Conservation (phyloP, 2,888 invertebrate species). For the Cylindroiulus punctatus region DNA sequence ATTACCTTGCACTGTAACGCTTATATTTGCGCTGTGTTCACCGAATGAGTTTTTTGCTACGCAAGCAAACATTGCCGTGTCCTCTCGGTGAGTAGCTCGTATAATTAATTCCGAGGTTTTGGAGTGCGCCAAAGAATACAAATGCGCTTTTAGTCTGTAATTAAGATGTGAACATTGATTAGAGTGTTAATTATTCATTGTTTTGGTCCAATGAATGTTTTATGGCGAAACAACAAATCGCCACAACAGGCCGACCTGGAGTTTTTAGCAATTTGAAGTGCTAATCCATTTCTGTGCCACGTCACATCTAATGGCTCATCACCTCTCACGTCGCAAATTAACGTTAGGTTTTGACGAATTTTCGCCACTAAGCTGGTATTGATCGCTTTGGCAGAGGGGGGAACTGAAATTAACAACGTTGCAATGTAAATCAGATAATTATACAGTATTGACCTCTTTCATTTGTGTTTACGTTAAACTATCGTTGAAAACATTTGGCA, state of each 20-base stretch:
- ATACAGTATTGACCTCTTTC: not conserved
- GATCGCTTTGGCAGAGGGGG: constrained; percentile 52
- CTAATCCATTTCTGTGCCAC: constrained; percentile 52
- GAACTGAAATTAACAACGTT: constrained; percentile 48
- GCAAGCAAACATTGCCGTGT: constrained; percentile 56
- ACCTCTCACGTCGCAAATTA: constrained; percentile 55
- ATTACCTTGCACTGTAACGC: constrained; percentile 56
- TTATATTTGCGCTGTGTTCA: constrained; percentile 52
- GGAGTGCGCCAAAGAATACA: constrained; percentile 30
- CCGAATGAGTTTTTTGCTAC: constrained; percentile 56
- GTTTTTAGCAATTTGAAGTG: constrained; percentile 50
- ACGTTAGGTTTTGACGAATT: constrained; percentile 55
- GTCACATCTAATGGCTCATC: constrained; percentile 56
- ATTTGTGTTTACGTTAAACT: not conserved
- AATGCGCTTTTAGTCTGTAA: constrained; percentile 45
- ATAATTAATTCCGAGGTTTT: constrained; percentile 51
- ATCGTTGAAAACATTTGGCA: not conserved
- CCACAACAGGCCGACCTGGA: constrained; percentile 52
- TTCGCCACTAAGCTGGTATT: constrained; percentile 47
- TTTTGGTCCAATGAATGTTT: not conserved
- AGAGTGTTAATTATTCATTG: constrained; percentile 4
- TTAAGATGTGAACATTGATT: constrained; percentile 32
- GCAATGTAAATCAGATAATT: not conserved
- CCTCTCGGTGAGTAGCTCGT: constrained; percentile 53
- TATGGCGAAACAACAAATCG: constrained; percentile 27